phyloP scores from a whole-genome alignment of 1,140 invertebrate genomes.

The Pseudomyrmex sp. region DNA sequence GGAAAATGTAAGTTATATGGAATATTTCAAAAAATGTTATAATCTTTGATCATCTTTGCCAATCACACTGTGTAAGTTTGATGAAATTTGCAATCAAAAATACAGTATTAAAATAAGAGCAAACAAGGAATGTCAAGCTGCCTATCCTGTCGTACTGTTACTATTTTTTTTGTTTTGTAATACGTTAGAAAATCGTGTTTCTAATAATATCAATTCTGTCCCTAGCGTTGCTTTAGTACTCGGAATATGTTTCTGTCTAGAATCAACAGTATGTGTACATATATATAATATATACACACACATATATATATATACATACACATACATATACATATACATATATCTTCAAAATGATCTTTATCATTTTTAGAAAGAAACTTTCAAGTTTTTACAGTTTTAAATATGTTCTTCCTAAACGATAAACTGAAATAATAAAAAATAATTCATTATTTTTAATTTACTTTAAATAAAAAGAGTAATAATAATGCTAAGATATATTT shows the following conservation, averaged over 20 bases:
- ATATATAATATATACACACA: too few relatives aligned
- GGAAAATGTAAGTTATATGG: constrained; percentile 47
- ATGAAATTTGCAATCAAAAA: constrained; percentile 52
- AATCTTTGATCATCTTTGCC: constrained; percentile 37
- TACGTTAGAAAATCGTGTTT: constrained; percentile 63
- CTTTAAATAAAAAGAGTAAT: constrained; percentile 75
- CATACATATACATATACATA: constrained; percentile 10
- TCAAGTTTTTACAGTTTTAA: constrained; percentile 76
- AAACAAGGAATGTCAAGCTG: constrained; percentile 76
- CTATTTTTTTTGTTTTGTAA: constrained; percentile 62
- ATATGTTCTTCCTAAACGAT: constrained; percentile 77
- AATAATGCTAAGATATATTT: constrained; percentile 77
- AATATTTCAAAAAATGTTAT: constrained; percentile 42
- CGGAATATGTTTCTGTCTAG: constrained; percentile 66
- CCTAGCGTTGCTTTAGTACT: constrained; percentile 69
- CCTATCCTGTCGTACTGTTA: constrained; percentile 72
- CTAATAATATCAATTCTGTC: constrained; percentile 71
- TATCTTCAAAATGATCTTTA: constrained; percentile 63
- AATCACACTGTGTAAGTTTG: constrained; percentile 29
- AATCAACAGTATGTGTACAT: constrained; percentile 49
- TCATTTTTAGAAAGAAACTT: constrained; percentile 71
- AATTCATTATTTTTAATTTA: constrained; percentile 80
- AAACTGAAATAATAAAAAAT: constrained; percentile 83
- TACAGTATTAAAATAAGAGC: constrained; percentile 63
- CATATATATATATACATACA: too few relatives aligned